Conservation (phyloP, 2,888 invertebrate species). For the Ennomos fuscantarius region DNA sequence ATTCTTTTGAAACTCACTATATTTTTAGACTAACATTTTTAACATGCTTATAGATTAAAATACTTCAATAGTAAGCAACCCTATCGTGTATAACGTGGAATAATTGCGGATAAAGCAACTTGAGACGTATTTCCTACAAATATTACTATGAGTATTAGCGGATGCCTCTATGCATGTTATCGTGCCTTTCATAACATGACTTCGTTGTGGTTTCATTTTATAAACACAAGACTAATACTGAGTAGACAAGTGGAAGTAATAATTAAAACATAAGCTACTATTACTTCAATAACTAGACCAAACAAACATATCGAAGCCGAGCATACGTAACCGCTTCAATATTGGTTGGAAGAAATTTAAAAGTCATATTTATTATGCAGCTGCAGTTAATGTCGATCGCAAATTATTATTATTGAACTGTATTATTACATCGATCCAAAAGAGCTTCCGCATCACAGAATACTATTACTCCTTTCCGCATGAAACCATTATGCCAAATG, state of each 20-base stretch:
- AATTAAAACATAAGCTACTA: conserved; percentile 43
- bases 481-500: conserved; percentile 15
- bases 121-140: conserved; percentile 41
- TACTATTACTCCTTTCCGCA: too few relatives aligned
- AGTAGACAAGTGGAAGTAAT: conserved; percentile 42
- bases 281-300: conserved; percentile 23
- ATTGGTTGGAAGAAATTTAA: conserved; percentile 6
- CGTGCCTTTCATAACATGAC: conserved; percentile 49
- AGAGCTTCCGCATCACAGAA: too few relatives aligned
- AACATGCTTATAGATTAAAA: too few relatives aligned
- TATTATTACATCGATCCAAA: conserved; percentile 17
- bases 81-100: background rate
- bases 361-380: conserved; percentile 8
- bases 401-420: conserved; percentile 14
- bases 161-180: conserved; percentile 39
- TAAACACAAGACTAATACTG: conserved; percentile 43
- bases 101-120: conserved; percentile 29
- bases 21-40: too few relatives aligned
- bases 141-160: conserved; percentile 37
- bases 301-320: conserved; percentile 20
- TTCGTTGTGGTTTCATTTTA: conserved; percentile 47
- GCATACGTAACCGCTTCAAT: background rate
- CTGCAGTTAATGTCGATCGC: conserved; percentile 4
- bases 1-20: too few relatives aligned
- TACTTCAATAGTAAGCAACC: too few relatives aligned